phyloP scores from a whole-genome alignment of 2,113 vertebrate genomes.

The Lagopus muta region DNA sequence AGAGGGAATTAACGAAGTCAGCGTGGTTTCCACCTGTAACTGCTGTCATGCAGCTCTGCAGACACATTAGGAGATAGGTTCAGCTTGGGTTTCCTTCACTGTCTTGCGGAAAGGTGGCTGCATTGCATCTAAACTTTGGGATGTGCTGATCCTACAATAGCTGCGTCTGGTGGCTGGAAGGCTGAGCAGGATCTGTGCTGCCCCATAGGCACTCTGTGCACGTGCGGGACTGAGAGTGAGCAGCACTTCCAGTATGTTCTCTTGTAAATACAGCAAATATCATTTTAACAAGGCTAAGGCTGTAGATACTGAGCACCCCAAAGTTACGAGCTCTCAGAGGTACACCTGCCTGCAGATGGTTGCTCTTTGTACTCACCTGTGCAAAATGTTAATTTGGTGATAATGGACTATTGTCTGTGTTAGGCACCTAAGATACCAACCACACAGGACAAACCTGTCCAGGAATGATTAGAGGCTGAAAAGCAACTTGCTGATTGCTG shows the following conservation, averaged over 20 bases:
- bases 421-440: background rate
- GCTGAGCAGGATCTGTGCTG: background rate
- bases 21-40: background rate
- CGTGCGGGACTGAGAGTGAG: no score
- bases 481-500: no score
- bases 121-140: background rate
- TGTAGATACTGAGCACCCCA: background rate
- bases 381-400: background rate
- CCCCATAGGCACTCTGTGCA: no score
- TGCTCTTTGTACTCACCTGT: background rate
- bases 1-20: background rate
- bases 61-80: background rate
- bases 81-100: fast-evolving
- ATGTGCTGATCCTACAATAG: background rate
- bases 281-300: background rate
- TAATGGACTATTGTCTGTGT: no score
- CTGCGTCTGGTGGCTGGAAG: background rate
- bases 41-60: background rate
- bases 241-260: no score
- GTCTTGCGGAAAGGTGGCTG: fast-evolving
- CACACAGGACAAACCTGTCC: no score
- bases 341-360: fast-evolving
- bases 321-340: background rate
- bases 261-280: no score
- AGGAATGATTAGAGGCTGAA: background rate